Percentiles rank a stretch among this genome's conserved stretches.
These are phyloP conservation scores for Cherax destructor DNA, from an alignment of 1,140 invertebrate species.

Conservation along the genomic window DNA sequence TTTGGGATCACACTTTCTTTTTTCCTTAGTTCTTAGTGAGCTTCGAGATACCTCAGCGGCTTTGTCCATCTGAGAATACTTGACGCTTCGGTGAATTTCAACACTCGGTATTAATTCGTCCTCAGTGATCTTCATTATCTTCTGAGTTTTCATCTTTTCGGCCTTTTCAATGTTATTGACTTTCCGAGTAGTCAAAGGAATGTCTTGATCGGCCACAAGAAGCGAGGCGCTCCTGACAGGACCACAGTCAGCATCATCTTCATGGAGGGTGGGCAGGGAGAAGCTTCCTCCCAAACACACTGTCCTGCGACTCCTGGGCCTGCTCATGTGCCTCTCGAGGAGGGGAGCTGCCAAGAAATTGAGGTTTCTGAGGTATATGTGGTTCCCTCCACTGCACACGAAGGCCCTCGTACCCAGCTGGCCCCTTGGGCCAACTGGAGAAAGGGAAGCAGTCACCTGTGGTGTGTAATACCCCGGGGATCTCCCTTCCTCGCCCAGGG, in stretches of 20 bases:
- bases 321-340: background rate
- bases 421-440: background rate
- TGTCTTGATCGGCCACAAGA: slow-evolving; percentile 52
- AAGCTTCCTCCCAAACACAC: slow-evolving; percentile 47
- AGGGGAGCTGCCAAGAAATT: background rate
- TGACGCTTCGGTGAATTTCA: slow-evolving; percentile 37
- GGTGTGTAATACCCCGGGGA: slow-evolving; percentile 43
- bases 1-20: background rate
- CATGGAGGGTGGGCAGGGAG: slow-evolving; percentile 42
- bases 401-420: background rate
- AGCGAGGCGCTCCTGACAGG: slow-evolving; percentile 47
- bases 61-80: slow-evolving; percentile 37
- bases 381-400: background rate
- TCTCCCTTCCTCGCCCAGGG: slow-evolving; percentile 34
- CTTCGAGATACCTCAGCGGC: background rate
- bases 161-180: slow-evolving; percentile 64
- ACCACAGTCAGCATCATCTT: slow-evolving; percentile 12
- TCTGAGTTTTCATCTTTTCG: slow-evolving; percentile 39
- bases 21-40: background rate
- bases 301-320: slow-evolving; percentile 43
- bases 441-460: slow-evolving; percentile 6
- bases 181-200: slow-evolving; percentile 33
- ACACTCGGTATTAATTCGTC: background rate
- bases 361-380: slow-evolving; percentile 19
- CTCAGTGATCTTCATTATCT: background rate